Conservation (phyloP, 2,113 vertebrate genomes). For the Osmerus eperlanus region DNA sequence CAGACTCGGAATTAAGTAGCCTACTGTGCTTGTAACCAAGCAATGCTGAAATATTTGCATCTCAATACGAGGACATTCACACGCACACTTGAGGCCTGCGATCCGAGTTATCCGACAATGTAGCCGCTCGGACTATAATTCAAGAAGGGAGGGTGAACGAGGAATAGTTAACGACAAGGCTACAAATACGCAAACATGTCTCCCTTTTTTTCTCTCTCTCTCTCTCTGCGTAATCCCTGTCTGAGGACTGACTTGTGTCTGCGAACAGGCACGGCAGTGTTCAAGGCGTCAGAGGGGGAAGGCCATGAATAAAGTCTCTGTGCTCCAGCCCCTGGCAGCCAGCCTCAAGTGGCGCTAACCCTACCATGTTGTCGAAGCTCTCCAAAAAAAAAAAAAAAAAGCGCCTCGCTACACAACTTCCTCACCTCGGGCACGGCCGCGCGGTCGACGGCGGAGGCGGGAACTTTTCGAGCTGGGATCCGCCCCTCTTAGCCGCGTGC, state of each 20-base stretch:
- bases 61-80: not conserved
- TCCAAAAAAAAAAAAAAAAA: not conserved
- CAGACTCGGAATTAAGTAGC: too few species aligned
- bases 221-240: constrained; percentile 7
- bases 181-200: not conserved
- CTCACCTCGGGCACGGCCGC: too few species aligned
- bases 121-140: not conserved
- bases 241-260: constrained; percentile 8
- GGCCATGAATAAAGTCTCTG: not conserved
- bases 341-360: not conserved
- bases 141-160: not conserved
- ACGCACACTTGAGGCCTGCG: not conserved
- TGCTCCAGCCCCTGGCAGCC: not conserved
- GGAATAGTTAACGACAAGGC: constrained; percentile 10
- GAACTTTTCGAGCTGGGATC: not conserved
- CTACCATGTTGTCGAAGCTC: constrained; percentile 9
- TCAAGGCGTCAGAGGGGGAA: not conserved
- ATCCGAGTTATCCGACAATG: not conserved
- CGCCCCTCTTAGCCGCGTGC: not conserved
- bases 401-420: too few species aligned
- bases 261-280: constrained; percentile 13
- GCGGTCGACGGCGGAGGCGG: too few species aligned
- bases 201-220: not conserved
- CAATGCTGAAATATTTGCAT: too few species aligned
- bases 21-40: too few species aligned